Evolutionary conservation across 2,888 invertebrate genomes (phyloP).

Genomic region (Pseudococcus viburni): DNA sequence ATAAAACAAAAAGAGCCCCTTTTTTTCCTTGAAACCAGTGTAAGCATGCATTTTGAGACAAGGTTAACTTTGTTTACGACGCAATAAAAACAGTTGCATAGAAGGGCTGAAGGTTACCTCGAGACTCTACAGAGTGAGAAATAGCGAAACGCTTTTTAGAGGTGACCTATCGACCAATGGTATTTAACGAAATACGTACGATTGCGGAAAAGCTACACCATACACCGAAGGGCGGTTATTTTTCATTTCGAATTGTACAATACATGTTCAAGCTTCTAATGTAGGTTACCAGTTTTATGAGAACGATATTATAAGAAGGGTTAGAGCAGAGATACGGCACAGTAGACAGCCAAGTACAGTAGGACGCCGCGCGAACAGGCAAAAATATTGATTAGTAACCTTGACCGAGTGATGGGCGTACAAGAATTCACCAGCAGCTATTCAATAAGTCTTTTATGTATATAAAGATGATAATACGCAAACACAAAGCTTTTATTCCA

Average conservation of each 20-base stretch:
- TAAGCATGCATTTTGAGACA: constrained; percentile 27
- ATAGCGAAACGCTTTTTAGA: constrained; percentile 38
- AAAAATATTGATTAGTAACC: constrained; percentile 57
- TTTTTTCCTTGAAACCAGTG: neutral
- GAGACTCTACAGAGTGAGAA: neutral
- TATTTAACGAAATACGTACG: constrained; percentile 22
- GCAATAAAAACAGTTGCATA: constrained; percentile 44
- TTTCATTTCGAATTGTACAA: constrained; percentile 9
- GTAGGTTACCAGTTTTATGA: constrained; percentile 58
- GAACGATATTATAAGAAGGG: constrained; percentile 36
- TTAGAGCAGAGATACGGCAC: constrained; percentile 16
- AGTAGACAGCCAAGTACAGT: constrained; percentile 46
- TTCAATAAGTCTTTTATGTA: constrained; percentile 11
- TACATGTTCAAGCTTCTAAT: constrained; percentile 22
- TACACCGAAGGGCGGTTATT: constrained; percentile 42
- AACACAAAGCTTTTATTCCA: constrained; percentile 9
- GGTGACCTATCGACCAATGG: constrained; percentile 55
- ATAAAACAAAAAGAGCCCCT: neutral
- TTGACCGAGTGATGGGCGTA: constrained; percentile 61
- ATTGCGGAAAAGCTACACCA: constrained; percentile 11
- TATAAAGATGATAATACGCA: neutral
- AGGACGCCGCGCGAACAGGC: constrained; percentile 32
- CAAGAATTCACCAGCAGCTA: constrained; percentile 27
- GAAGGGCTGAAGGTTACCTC: constrained; percentile 46
- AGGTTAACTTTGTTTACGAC: constrained; percentile 62